Evolutionary conservation across 2,113 vertebrate genomes (phyloP).

Genomic region (Ochotona princeps): DNA sequence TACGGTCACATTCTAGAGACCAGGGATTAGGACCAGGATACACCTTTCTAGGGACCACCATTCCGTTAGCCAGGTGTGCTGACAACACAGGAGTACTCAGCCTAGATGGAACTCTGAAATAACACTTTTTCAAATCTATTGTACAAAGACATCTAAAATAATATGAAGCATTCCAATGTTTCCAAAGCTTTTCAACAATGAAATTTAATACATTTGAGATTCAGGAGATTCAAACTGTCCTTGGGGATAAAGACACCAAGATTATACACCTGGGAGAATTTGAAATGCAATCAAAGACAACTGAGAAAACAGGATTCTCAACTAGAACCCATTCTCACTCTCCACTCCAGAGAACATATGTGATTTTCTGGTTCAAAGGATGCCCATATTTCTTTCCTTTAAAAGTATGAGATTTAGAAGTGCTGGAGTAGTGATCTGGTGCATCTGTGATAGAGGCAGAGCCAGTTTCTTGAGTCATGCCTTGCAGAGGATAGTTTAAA

Average conservation of each 20-base stretch:
- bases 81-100: background rate
- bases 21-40: background rate
- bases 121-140: background rate
- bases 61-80: background rate
- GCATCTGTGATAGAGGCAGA: background rate
- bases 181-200: background rate
- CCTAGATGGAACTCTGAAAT: background rate
- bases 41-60: background rate
- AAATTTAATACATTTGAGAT: constrained; percentile 14
- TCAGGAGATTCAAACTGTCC: constrained; percentile 14
- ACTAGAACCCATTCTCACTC: background rate
- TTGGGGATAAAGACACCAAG: background rate
- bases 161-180: background rate
- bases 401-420: background rate
- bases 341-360: background rate
- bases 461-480: background rate
- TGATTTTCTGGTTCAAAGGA: background rate
- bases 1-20: background rate
- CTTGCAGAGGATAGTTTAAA: background rate
- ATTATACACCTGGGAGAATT: background rate
- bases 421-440: background rate
- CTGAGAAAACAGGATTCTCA: background rate
- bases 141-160: constrained; percentile 16
- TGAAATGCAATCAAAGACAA: background rate
- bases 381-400: background rate